Conservation (phyloP, 2,888 invertebrate species). For the Ypsolopha scabrella region DNA sequence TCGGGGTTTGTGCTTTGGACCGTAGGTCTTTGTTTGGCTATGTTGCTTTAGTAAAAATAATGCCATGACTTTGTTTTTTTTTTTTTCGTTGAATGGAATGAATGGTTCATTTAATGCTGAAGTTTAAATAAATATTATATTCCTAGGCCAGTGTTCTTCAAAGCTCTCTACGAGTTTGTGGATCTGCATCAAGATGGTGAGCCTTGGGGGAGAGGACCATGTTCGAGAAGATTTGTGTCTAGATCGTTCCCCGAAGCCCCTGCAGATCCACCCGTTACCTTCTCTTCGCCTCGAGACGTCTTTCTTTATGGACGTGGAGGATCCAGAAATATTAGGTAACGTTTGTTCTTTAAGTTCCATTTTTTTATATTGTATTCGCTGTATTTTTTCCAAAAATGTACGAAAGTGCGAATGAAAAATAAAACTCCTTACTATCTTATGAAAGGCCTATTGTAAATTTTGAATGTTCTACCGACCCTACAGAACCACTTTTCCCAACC, state of each 20-base stretch:
- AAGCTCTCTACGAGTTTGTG: constrained; percentile 89
- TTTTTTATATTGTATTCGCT: not conserved
- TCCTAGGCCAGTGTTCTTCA: constrained; percentile 84
- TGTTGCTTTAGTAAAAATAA: too few relatives aligned
- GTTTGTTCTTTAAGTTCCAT: constrained; percentile 2
- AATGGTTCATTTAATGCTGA: too few relatives aligned
- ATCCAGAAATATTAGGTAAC: constrained; percentile 80
- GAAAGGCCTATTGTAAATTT: too few relatives aligned
- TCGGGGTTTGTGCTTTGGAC: too few relatives aligned
- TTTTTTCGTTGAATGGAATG: too few relatives aligned
- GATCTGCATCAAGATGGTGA: constrained; percentile 89
- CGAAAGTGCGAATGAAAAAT: too few relatives aligned
- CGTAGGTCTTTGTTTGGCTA: too few relatives aligned
- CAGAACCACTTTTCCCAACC: too few relatives aligned
- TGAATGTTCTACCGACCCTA: too few relatives aligned
- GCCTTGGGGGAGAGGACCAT: constrained; percentile 78
- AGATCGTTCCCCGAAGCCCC: constrained; percentile 67
- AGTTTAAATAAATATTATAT: not conserved
- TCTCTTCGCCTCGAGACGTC: constrained; percentile 84
- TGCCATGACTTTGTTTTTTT: too few relatives aligned
- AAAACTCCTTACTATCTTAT: too few relatives aligned
- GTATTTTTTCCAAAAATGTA: too few relatives aligned
- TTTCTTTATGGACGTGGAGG: constrained; percentile 91
- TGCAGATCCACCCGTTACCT: constrained; percentile 77
- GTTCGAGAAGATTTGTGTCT: constrained; percentile 82